phyloP scores from a whole-genome alignment of 2,888 invertebrate species.

The Drosophila gaucha region DNA sequence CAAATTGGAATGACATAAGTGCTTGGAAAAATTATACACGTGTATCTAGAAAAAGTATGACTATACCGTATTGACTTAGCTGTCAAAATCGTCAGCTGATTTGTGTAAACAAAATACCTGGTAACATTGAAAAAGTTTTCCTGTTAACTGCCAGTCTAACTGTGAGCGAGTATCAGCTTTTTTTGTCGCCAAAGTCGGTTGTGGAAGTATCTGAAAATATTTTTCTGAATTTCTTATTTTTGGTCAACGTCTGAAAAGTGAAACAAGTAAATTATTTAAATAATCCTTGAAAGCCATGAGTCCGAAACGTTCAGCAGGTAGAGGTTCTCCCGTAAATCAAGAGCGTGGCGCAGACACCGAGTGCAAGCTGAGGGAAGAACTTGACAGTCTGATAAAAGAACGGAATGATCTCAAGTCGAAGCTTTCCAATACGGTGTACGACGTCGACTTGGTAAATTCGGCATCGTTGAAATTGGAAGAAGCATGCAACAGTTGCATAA shows the following conservation, averaged over 20 bases:
- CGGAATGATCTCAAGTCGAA: background rate
- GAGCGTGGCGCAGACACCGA: fast-evolving
- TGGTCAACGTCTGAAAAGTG: too few relatives aligned
- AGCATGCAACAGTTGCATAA: background rate
- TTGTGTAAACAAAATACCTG: background rate
- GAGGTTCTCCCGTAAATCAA: background rate
- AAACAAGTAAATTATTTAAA: too few relatives aligned
- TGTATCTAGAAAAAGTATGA: background rate
- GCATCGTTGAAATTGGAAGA: background rate
- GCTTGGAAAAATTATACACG: background rate
- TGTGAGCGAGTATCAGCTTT: background rate
- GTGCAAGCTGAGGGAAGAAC: background rate
- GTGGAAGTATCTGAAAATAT: too few relatives aligned
- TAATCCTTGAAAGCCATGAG: background rate
- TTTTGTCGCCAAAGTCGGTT: too few relatives aligned
- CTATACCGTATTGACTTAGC: background rate
- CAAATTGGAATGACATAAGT: background rate
- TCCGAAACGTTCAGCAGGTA: background rate
- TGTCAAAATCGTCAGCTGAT: background rate
- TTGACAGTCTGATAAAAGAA: background rate
- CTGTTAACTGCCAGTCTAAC: background rate
- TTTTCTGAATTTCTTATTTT: too few relatives aligned
- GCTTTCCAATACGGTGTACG: background rate
- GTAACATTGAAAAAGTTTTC: background rate
- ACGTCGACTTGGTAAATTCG: background rate